Evolutionary conservation across 2,113 vertebrate species (phyloP), one percentile per base, ranked within the genome.

Genomic region (Setophaga coronata): DNA sequence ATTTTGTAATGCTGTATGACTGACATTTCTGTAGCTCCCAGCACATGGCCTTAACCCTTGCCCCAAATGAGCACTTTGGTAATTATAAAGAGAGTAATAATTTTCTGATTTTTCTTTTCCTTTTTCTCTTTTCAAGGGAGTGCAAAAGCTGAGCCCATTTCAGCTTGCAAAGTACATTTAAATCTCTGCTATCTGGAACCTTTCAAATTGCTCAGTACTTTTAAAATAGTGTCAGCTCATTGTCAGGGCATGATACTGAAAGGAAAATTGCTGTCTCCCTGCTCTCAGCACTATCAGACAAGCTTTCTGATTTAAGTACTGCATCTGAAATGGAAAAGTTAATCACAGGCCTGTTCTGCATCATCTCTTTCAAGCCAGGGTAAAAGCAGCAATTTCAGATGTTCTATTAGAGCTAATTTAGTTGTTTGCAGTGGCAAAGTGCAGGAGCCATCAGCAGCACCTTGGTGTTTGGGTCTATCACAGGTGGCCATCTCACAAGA

Each of bases 221-320:
- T 38, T 50, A 84, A 89, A 92, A 69, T 53, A 40, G 51, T 45
- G 50, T 92, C 88, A 94, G 50, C 82, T 92, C 83, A 60, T 80
- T 93, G 78, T 91, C 82, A 72, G 70, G 74, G 45, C 43, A 24
- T 50, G 74, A 79, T 82, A 64, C 7, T 34, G 67, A 80, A 65
- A 28, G 62, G 85, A 56, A 90, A 94, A 94, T 88, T 79, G 92
- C 85, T 62, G 73, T 48, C 43, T 93, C 70, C 60, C n/a, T 91
- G 61, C 82, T 93, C 69, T 79, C 43, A 48, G 38, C 45, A 56
- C 47, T 23, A 40, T 64, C 85, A 90, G 70, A 53, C 45, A 53
- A 76, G 71, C 31, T 90, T 82, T 87, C 56, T 38, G 78, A 40
- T 40, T 64, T 34, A 33, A 67, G 51, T 45, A 19, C 61, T 85